Evolutionary conservation across 2,113 vertebrate genomes (phyloP), one percentile per base, ranked within the genome.

Genomic region (Uropsilus gracilis): DNA sequence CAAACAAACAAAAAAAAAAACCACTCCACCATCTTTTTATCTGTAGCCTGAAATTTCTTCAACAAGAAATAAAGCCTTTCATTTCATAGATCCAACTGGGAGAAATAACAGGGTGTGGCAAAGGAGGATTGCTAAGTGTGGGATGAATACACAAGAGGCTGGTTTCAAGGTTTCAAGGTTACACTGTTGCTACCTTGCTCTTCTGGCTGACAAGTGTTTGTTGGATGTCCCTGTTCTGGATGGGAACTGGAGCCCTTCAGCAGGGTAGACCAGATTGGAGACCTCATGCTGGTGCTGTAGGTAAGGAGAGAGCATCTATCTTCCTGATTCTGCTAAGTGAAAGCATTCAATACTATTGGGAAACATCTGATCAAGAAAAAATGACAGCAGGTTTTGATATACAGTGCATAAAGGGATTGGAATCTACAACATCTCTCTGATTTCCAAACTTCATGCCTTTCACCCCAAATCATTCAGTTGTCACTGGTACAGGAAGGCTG

Each of bases 1-100:
- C n/a, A n/a, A n/a, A n/a, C n/a, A n/a, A n/a, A n/a, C n/a, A n/a
- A n/a, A n/a, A n/a, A n/a, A n/a, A n/a, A n/a, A n/a, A n/a, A n/a
- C n/a, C 4, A 18, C 20, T 13, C 24, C 0, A 42, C 28, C 28
- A 86, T 83, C 48, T 76, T 95, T 81, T 86, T 53, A 84, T 89
- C 83, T 72, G 39, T 42, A 86, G 18, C 37, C 75, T 72, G 37
- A 76, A 93, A 95, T 89, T 73, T 95, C 86, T 78, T 77, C 83
- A 89, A 26, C 20, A 71, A 87, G 80, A 34, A 59, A 69, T 61
- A 83, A 96, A 93, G 37, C 30, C 78, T 95, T 91, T 83, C 73
- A 93, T 93, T 91, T 94, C 59, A 86, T 12, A 73, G 48, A 87
- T 30, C 64, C 42, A 32, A 5, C 22, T 82, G 78, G 73, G 82